Evolutionary conservation across 2,888 invertebrate species (phyloP).

Genomic region (Dryomyza anilis): DNA sequence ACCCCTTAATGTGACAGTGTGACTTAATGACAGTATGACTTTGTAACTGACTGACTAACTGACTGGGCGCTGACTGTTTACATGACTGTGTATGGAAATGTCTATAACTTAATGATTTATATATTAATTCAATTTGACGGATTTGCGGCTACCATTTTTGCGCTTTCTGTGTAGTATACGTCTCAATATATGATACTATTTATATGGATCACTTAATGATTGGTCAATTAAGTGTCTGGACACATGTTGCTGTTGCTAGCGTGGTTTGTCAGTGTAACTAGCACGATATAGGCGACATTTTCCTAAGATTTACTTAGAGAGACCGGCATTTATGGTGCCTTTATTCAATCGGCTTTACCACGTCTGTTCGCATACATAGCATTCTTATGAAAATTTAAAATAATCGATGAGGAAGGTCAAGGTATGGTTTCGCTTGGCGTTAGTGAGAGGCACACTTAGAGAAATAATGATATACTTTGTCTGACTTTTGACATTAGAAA

Average conservation of each 20-base stretch:
- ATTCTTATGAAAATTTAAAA: not conserved
- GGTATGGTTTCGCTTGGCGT: too few relatives aligned
- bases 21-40: too few relatives aligned
- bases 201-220: not conserved
- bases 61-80: too few relatives aligned
- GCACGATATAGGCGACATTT: slow-evolving; percentile 22
- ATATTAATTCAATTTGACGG: slow-evolving; percentile 47
- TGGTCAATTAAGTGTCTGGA: slow-evolving; percentile 3
- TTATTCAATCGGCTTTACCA: slow-evolving; percentile 20
- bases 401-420: slow-evolving; percentile 29
- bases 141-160: slow-evolving; percentile 16
- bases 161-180: not conserved
- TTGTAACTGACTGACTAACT: too few relatives aligned
- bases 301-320: too few relatives aligned
- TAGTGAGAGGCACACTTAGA: too few relatives aligned
- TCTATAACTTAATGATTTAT: slow-evolving; percentile 51
- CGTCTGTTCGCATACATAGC: slow-evolving; percentile 27
- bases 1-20: too few relatives aligned
- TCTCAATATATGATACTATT: not conserved
- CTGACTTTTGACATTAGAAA: too few relatives aligned
- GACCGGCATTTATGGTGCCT: too few relatives aligned
- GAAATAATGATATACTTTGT: too few relatives aligned
- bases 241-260: not conserved
- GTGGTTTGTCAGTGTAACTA: not conserved
- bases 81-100: slow-evolving; percentile 1